phyloP scores from a whole-genome alignment of 2,113 vertebrate species.

The Proterorhinus semilunaris region DNA sequence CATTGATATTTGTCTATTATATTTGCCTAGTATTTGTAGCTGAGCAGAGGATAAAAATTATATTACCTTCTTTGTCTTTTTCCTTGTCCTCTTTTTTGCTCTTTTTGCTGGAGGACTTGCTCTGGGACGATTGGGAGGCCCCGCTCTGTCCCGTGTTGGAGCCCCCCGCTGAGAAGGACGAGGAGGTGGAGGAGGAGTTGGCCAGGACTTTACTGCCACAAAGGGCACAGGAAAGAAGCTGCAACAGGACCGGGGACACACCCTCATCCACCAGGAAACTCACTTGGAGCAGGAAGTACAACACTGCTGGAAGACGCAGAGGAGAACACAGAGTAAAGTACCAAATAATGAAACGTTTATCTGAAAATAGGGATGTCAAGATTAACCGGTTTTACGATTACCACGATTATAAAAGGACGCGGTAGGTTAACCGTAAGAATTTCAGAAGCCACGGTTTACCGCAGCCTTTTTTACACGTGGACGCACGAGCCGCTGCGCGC shows the following conservation, averaged over 20 bases:
- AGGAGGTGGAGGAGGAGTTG: conserved; percentile 69
- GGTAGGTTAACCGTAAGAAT: too few species aligned
- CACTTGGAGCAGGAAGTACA: conserved; percentile 97
- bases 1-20: background rate
- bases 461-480: too few species aligned
- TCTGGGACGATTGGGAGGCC: conserved; percentile 83
- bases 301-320: conserved; percentile 80
- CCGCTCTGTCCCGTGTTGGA: conserved; percentile 74
- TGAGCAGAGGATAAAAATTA: too few species aligned
- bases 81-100: conserved; percentile 99
- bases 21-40: too few species aligned
- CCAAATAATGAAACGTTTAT: too few species aligned
- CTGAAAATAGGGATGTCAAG: too few species aligned
- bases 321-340: background rate
- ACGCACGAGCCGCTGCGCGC: too few species aligned
- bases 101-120: conserved; percentile 93
- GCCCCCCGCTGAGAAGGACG: conserved; percentile 57
- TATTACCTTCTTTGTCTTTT: conserved; percentile 93
- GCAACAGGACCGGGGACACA: conserved; percentile 91
- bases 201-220: conserved; percentile 96
- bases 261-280: conserved; percentile 98
- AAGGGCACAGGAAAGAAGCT: conserved; percentile 93
- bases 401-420: too few species aligned
- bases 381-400: too few species aligned
- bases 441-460: too few species aligned